Evolutionary conservation across 1,140 invertebrate species (phyloP).

Genomic region (Agrilus planipennis): DNA sequence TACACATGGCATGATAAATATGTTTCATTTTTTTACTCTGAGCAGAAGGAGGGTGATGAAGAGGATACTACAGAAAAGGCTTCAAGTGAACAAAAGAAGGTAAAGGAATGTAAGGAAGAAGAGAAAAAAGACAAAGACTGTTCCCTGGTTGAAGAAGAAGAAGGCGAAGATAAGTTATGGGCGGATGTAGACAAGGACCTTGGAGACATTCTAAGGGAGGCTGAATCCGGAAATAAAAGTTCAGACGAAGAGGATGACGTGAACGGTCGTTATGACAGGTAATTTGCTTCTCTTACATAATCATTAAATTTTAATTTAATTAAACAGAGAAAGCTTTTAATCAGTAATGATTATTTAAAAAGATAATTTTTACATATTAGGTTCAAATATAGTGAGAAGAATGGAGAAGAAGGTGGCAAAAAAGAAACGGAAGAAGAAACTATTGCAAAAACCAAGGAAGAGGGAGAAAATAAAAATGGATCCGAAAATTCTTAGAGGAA

Average conservation of each 20-base stretch:
- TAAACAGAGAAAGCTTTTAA: neutral
- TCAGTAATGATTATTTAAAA: neutral
- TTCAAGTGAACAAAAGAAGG: slow-evolving; percentile 8
- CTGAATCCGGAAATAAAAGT: slow-evolving; percentile 48
- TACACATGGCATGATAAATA: too few species aligned
- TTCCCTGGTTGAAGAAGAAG: slow-evolving; percentile 26
- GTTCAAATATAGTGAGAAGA: slow-evolving; percentile 27
- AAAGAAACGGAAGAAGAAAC: slow-evolving; percentile 5
- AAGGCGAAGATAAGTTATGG: slow-evolving; percentile 55
- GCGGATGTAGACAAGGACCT: slow-evolving; percentile 65
- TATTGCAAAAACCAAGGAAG: slow-evolving; percentile 9
- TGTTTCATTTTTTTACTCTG: neutral
- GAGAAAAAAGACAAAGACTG: slow-evolving; percentile 11
- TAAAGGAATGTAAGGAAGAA: slow-evolving; percentile 7
- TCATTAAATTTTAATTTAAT: neutral
- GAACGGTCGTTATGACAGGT: slow-evolving; percentile 35
- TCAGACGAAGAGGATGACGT: slow-evolving; percentile 53
- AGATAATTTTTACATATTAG: slow-evolving; percentile 12
- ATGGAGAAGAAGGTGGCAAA: slow-evolving; percentile 16
- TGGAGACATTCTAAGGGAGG: slow-evolving; percentile 52
- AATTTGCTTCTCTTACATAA: slow-evolving; percentile 1
- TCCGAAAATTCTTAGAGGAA: too few species aligned
- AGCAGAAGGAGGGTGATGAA: slow-evolving; percentile 1
- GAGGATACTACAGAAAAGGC: slow-evolving; percentile 5
- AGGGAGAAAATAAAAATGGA: slow-evolving; percentile 8